A percentile compares a stretch with the other conserved stretches of the same genome.
These are phyloP conservation scores for Nibea coibor DNA, from an alignment of 2,113 vertebrate species.

Conservation along the genomic window DNA sequence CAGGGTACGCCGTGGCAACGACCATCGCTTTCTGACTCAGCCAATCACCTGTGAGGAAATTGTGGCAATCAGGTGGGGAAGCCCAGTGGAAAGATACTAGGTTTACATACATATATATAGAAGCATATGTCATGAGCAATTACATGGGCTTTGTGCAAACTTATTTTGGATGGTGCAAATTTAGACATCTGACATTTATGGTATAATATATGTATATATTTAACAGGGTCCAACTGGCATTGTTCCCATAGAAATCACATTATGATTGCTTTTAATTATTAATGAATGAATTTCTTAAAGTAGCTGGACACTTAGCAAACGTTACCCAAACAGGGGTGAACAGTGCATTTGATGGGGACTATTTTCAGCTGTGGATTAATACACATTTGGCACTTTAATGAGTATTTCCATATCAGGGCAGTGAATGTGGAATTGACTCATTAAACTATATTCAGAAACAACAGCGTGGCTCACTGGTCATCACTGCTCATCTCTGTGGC, in stretches of 20 bases:
- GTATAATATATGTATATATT: no score
- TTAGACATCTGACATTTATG: neutral
- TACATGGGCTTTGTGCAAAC: neutral
- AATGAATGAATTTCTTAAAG: no score
- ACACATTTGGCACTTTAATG: neutral
- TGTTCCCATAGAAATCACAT: no score
- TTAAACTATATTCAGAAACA: neutral
- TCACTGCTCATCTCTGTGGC: no score
- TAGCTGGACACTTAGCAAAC: neutral
- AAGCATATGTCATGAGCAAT: no score
- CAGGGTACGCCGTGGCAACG: constrained; percentile 73
- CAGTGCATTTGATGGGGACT: neutral
- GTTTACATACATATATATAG: neutral
- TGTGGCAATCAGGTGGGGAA: constrained; percentile 76
- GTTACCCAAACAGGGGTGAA: neutral
- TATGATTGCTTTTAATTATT: no score
- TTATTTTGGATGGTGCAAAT: neutral
- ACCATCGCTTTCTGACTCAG: constrained; percentile 82
- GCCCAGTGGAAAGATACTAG: no score
- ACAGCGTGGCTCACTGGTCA: no score
- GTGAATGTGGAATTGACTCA: constrained; percentile 4
- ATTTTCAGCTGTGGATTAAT: neutral
- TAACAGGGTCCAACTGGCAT: no score
- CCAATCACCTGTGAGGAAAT: constrained; percentile 83
- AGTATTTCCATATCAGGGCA: neutral